These are phyloP conservation scores for Oncorhynchus keta DNA, from an alignment of 2,113 vertebrate species.

Conservation along the genomic window DNA sequence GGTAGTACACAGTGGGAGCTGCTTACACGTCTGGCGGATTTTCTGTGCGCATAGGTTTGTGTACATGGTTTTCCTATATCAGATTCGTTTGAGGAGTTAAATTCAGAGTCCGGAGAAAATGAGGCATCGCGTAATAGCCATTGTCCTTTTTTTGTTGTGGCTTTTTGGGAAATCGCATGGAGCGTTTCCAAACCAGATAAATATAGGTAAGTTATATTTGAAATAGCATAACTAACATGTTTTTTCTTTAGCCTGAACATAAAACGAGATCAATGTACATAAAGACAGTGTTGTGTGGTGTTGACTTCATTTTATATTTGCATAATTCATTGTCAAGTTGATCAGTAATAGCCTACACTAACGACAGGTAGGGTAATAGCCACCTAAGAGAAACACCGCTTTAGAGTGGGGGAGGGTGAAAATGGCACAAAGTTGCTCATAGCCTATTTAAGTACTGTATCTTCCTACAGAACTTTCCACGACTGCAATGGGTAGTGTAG, in stretches of 20 bases:
- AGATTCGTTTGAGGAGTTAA: constrained; percentile 80
- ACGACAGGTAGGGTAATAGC: not conserved
- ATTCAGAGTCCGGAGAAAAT: constrained; percentile 83
- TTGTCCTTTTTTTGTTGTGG: constrained; percentile 78
- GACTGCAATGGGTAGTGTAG: not conserved
- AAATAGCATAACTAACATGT: not conserved
- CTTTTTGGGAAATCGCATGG: constrained; percentile 78
- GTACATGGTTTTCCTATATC: constrained; percentile 74
- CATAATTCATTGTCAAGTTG: constrained; percentile 47
- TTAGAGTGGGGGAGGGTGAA: not conserved
- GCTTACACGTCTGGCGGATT: constrained; percentile 69
- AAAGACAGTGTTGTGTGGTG: not conserved
- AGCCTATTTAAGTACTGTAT: not conserved
- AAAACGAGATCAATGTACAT: constrained; percentile 25
- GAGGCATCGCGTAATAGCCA: constrained; percentile 76
- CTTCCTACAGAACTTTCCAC: not conserved
- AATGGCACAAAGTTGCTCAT: constrained; percentile 11
- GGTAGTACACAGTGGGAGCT: constrained; percentile 50
- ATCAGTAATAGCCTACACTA: not conserved
- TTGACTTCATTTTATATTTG: constrained; percentile 2
- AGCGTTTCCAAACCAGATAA: constrained; percentile 96
- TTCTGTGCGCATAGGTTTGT: constrained; percentile 70
- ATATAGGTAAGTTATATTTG: constrained; percentile 85
- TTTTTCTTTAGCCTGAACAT: constrained; percentile 6
- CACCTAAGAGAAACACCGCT: not conserved